Conservation (phyloP, 2,797 vertebrate genomes). For the Amphiprion clarkii region DNA sequence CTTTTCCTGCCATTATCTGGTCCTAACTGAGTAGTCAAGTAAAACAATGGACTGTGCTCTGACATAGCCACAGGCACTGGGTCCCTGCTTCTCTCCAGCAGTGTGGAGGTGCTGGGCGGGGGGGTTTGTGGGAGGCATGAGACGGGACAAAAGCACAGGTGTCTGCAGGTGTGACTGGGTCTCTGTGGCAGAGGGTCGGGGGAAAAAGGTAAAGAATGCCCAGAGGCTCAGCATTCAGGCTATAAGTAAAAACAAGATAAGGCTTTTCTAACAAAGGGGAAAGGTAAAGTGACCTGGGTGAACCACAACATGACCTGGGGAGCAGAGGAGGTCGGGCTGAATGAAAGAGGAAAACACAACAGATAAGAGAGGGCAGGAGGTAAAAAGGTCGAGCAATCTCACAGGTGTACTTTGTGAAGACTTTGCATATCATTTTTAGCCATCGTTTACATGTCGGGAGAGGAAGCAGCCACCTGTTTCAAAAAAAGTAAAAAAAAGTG, state of each 20-base stretch:
- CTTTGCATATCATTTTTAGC: conserved; percentile 32
- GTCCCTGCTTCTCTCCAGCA: conserved; percentile 40
- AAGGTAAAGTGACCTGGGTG: conserved; percentile 60
- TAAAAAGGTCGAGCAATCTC: conserved; percentile 73
- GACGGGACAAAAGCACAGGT: conserved; percentile 85
- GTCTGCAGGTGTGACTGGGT: conserved; percentile 82
- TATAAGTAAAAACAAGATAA: conserved; percentile 76
- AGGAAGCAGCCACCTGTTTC: conserved; percentile 31
- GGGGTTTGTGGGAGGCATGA: conserved; percentile 28
- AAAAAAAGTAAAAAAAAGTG: conserved; percentile 2
- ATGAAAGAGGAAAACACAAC: conserved; percentile 63
- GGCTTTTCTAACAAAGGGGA: conserved; percentile 51
- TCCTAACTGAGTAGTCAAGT: conserved; percentile 58
- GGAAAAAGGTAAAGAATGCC: conserved; percentile 62
- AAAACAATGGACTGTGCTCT: conserved; percentile 67
- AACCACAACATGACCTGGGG: conserved; percentile 74
- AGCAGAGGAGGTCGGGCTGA: conserved; percentile 70
- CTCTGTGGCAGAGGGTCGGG: conserved; percentile 55
- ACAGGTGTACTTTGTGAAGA: conserved; percentile 24
- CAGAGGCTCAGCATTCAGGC: conserved; percentile 61
- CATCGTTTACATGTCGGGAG: conserved; percentile 29
- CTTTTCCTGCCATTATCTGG: conserved; percentile 69
- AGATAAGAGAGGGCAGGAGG: conserved; percentile 70
- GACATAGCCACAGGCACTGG: conserved; percentile 68
- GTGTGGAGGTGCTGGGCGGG: conserved; percentile 25